Evolutionary conservation across 2,888 invertebrate genomes (phyloP).

Genomic region (Synergus umbraculus): DNA sequence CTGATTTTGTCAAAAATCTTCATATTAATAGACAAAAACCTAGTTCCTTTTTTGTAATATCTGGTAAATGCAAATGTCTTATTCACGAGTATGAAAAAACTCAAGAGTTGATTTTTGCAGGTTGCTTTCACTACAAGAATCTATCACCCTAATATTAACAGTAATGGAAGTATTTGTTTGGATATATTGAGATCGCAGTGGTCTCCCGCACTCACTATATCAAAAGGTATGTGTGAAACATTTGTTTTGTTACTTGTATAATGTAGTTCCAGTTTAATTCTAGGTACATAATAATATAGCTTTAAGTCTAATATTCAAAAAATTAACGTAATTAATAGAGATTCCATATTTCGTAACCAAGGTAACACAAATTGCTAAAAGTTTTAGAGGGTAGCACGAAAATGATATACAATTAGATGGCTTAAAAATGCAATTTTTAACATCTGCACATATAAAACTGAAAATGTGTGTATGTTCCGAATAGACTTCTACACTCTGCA

Average conservation of each 20-base stretch:
- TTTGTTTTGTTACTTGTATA: neutral
- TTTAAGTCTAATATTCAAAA: neutral
- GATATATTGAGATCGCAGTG: conserved; percentile 99
- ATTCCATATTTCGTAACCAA: neutral
- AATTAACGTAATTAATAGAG: neutral
- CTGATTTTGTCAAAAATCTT: neutral
- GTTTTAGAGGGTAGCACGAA: no score
- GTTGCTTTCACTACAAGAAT: conserved; percentile 99
- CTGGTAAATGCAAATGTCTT: neutral
- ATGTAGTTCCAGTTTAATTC: conserved; percentile 53
- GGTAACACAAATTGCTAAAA: no score
- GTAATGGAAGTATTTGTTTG: conserved; percentile 99
- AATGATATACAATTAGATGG: no score
- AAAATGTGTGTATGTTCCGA: no score
- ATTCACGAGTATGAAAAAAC: neutral
- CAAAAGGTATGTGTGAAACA: conserved; percentile 88
- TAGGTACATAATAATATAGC: neutral
- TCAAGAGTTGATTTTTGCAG: conserved; percentile 71
- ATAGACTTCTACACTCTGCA: no score
- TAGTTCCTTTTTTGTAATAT: neutral
- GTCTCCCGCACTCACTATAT: conserved; percentile 99
- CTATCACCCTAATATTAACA: conserved; percentile 99
- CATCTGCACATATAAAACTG: no score
- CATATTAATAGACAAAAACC: neutral
- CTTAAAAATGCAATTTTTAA: no score